A percentile compares a stretch with the other conserved stretches of the same genome.
Conservation (phyloP, 2,113 vertebrate species). For the Suncus etruscus region DNA sequence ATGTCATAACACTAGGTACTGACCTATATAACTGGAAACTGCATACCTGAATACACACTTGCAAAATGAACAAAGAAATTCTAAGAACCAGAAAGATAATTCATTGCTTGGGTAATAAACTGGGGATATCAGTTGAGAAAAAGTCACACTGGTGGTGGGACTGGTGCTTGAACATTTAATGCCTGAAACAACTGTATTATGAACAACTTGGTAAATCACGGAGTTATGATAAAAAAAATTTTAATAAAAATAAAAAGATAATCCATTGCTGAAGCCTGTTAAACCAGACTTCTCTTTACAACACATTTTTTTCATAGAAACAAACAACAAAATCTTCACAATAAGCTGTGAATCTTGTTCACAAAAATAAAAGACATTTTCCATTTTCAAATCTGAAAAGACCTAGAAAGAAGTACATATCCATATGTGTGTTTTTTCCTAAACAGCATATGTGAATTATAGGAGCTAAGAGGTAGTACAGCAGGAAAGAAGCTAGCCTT, state of each 20-base stretch:
- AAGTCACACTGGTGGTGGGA: too few species aligned
- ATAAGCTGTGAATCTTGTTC: background rate
- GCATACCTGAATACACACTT: background rate
- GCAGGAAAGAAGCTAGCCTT: too few species aligned
- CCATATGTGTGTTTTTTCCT: background rate
- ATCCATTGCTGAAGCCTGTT: background rate
- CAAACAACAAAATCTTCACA: slow-evolving; percentile 30
- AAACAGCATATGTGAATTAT: too few species aligned
- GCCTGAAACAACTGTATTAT: too few species aligned
- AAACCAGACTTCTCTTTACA: slow-evolving; percentile 60
- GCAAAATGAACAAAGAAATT: background rate
- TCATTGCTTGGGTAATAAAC: too few species aligned
- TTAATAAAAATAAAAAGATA: background rate
- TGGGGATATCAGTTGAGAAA: too few species aligned
- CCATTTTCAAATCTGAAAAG: slow-evolving; percentile 29
- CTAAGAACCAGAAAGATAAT: too few species aligned
- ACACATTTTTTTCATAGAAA: slow-evolving; percentile 43
- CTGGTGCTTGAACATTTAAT: too few species aligned
- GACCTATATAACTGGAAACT: slow-evolving; percentile 7
- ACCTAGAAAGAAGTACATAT: background rate
- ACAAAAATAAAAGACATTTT: slow-evolving; percentile 8
- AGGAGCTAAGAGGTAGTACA: too few species aligned
- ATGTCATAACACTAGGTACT: background rate
- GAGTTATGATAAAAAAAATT: slow-evolving; percentile 23
- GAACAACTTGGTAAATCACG: too few species aligned